Conservation (phyloP, 2,113 vertebrate genomes). For the Aegithalos caudatus region DNA sequence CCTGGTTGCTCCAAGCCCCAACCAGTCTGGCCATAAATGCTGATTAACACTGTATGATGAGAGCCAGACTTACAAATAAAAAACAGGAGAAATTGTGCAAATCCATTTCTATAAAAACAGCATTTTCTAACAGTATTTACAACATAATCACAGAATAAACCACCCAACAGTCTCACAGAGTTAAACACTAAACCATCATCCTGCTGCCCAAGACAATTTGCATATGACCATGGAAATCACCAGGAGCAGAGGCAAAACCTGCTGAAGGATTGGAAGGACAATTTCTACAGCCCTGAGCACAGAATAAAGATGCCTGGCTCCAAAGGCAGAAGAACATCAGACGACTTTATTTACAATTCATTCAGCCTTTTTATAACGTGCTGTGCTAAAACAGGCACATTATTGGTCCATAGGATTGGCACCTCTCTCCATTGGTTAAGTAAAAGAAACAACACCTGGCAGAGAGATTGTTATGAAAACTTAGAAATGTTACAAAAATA, state of each 20-base stretch:
- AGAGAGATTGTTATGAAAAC: no score
- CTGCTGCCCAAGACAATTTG: background rate
- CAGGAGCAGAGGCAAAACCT: background rate
- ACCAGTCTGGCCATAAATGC: background rate
- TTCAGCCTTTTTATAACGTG: no score
- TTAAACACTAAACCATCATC: background rate
- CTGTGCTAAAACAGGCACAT: no score
- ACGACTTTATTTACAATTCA: no score
- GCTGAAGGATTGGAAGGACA: background rate
- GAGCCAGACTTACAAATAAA: background rate
- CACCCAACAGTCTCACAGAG: background rate
- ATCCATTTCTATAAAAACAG: background rate
- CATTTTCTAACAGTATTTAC: background rate
- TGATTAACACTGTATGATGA: background rate
- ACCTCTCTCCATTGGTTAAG: no score
- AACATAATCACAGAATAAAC: background rate
- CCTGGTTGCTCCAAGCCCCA: fast-evolving
- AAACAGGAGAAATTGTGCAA: background rate
- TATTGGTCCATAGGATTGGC: no score
- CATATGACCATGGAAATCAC: fast-evolving
- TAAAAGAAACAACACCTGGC: no score
- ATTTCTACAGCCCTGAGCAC: background rate
- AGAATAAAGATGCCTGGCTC: no score
- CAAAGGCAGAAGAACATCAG: no score
- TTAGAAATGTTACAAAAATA: no score